Evolutionary conservation across 2,888 invertebrate species (phyloP).

Genomic region (Tetragonula carbonaria): DNA sequence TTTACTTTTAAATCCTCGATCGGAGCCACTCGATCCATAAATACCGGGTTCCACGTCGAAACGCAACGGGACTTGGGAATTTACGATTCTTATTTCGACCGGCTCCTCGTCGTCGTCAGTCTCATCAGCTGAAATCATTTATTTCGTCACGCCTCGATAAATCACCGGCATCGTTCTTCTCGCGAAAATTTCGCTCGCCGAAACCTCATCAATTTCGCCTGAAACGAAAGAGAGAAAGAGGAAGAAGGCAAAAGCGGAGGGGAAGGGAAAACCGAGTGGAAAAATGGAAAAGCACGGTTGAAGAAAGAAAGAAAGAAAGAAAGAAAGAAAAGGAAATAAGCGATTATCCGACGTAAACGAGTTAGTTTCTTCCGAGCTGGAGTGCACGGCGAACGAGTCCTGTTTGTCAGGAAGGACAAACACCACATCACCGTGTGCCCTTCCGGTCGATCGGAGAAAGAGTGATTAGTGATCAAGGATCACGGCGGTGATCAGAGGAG

Average conservation of each 20-base stretch:
- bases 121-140: constrained; percentile 42
- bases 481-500: neutral
- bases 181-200: constrained; percentile 35
- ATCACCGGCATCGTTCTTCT: constrained; percentile 32
- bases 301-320: no score
- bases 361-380: constrained; percentile 34
- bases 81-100: neutral
- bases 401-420: constrained; percentile 37
- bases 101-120: constrained; percentile 19
- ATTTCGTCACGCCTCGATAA: constrained; percentile 38
- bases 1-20: no score
- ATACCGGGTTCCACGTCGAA: neutral
- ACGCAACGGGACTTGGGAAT: neutral
- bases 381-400: neutral
- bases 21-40: no score
- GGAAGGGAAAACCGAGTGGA: neutral
- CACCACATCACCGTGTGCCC: constrained; percentile 13
- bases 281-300: neutral
- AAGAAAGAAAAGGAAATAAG: neutral
- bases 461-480: constrained; percentile 47
- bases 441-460: constrained; percentile 16
- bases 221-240: neutral
- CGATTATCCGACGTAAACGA: constrained; percentile 43
- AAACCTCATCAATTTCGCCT: constrained; percentile 47
- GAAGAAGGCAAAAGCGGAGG: neutral